phyloP scores from a whole-genome alignment of 2,888 invertebrate genomes.

The Eupithecia subfuscata region DNA sequence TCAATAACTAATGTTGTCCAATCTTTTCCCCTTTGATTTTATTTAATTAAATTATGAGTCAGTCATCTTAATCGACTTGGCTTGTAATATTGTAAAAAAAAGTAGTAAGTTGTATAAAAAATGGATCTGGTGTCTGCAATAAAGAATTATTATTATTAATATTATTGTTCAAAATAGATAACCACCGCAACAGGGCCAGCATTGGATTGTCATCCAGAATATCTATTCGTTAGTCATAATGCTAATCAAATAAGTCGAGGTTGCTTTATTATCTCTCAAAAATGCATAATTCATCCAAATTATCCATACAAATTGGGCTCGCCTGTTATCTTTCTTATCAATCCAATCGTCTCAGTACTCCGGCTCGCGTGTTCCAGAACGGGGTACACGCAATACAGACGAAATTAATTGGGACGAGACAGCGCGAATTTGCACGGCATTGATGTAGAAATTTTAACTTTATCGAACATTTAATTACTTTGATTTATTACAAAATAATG shows the following conservation, averaged over 20 bases:
- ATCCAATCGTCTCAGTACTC: conserved; percentile 16
- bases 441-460: conserved; percentile 1
- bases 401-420: conserved; percentile 25
- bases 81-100: not conserved
- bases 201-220: not conserved
- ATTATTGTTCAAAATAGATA: not conserved
- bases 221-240: not conserved
- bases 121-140: too few species aligned
- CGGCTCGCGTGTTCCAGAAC: conserved; percentile 31
- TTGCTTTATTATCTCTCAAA: not conserved
- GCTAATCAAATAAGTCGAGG: not conserved
- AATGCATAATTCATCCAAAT: conserved; percentile 27
- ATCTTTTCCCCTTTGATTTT: not conserved
- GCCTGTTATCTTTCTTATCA: conserved; percentile 30
- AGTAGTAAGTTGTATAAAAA: too few species aligned
- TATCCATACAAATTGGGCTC: conserved; percentile 29
- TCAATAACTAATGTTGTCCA: not conserved
- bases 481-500: not conserved
- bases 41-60: not conserved
- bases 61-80: not conserved
- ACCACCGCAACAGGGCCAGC: not conserved
- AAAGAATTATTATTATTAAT: too few species aligned
- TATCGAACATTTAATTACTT: not conserved
- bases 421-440: not conserved
- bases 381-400: conserved; percentile 20